phyloP scores from a whole-genome alignment of 2,888 invertebrate species.

The Hesperia comma region DNA sequence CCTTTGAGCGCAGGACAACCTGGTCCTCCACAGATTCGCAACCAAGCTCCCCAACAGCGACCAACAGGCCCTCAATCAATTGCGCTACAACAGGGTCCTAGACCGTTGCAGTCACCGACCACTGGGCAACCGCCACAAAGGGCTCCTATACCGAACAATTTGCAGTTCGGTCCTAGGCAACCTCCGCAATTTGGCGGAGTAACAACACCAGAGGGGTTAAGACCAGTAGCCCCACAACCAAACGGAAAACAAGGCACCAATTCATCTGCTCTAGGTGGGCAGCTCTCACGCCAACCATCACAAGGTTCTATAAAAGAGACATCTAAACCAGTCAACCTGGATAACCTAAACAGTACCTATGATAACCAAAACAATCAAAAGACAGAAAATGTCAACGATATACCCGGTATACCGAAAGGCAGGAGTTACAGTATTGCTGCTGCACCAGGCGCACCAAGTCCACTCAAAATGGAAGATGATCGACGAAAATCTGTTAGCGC shows the following conservation, averaged over 20 bases:
- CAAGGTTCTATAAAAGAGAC: constrained; percentile 71
- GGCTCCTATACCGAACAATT: constrained; percentile 75
- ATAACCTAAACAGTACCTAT: constrained; percentile 65
- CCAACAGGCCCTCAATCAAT: constrained; percentile 71
- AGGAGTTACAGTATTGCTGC: constrained; percentile 83
- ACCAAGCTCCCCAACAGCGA: constrained; percentile 60
- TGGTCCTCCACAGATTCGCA: constrained; percentile 62
- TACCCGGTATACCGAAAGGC: constrained; percentile 75
- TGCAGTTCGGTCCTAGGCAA: constrained; percentile 80
- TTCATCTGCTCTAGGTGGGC: constrained; percentile 50
- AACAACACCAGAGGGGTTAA: constrained; percentile 67
- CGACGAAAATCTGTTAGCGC: constrained; percentile 79
- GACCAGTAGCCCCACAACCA: constrained; percentile 55
- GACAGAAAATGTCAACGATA: constrained; percentile 68
- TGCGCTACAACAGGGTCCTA: constrained; percentile 63
- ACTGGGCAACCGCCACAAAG: constrained; percentile 65
- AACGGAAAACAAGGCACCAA: constrained; percentile 65
- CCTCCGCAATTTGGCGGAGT: constrained; percentile 61
- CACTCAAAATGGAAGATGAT: constrained; percentile 77
- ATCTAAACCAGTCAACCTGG: constrained; percentile 77
- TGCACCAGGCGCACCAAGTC: constrained; percentile 75
- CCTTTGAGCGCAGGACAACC: constrained; percentile 59
- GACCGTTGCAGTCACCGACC: constrained; percentile 63
- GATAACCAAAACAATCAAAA: constrained; percentile 64
- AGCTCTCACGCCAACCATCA: constrained; percentile 72